These are phyloP conservation scores for Euleptes europaea DNA, from an alignment of 2,113 vertebrate species.

Conservation along the genomic window DNA sequence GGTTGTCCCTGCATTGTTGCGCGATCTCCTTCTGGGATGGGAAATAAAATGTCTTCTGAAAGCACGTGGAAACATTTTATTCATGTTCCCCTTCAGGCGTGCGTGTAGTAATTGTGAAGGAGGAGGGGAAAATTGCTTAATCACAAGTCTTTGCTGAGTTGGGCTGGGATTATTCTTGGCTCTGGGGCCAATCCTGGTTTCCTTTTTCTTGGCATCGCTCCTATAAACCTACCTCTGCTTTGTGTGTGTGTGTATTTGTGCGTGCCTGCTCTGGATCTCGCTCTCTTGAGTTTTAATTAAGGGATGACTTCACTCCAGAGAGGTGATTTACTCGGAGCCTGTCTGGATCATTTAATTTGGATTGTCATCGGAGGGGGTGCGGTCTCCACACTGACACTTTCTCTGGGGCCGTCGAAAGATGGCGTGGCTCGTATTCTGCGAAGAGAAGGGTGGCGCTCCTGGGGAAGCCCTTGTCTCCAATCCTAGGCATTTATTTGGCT, in stretches of 20 bases:
- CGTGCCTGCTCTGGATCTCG: background rate
- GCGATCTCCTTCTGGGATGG: background rate
- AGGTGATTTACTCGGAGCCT: background rate
- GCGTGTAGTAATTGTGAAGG: background rate
- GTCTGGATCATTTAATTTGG: background rate
- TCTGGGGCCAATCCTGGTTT: background rate
- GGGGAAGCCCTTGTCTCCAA: background rate
- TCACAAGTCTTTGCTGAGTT: background rate
- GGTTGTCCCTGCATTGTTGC: too few relatives aligned
- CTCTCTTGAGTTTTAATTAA: background rate
- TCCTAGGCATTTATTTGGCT: background rate
- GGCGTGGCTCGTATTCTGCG: too few relatives aligned
- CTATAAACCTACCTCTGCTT: accelerated
- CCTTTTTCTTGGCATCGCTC: accelerated
- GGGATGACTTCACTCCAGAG: background rate
- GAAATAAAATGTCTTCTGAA: background rate
- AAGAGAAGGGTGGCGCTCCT: background rate
- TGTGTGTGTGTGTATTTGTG: background rate
- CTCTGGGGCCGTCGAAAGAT: background rate
- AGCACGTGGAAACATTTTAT: background rate
- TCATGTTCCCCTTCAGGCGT: background rate
- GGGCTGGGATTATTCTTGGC: background rate
- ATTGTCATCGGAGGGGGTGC: background rate
- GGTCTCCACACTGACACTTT: background rate
- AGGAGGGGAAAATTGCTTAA: background rate